Conservation (phyloP, 2,113 vertebrate species). For the Promerops cafer region DNA sequence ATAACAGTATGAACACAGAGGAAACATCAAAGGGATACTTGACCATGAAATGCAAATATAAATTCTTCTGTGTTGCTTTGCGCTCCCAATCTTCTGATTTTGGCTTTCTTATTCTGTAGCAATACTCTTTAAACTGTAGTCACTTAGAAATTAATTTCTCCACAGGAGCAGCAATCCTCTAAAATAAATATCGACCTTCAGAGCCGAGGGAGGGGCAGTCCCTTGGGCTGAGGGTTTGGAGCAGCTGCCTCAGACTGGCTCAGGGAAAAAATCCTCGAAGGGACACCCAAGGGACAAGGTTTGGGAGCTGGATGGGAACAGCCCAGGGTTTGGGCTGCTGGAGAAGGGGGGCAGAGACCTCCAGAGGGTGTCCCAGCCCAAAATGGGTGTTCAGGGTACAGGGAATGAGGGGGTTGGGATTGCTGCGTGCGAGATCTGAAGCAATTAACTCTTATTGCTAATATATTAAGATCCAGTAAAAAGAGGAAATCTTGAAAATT, state of each 20-base stretch:
- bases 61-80: conserved; percentile 12
- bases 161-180: not conserved
- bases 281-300: too few species aligned
- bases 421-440: not conserved
- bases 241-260: accelerated
- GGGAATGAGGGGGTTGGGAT: not conserved
- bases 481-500: not conserved
- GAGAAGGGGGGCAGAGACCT: not conserved
- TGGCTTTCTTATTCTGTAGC: not conserved
- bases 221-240: not conserved
- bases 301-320: accelerated
- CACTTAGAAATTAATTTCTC: not conserved
- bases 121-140: not conserved
- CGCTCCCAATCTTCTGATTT: not conserved
- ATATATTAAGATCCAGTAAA: not conserved
- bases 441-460: not conserved
- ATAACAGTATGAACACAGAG: conserved; percentile 32
- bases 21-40: conserved; percentile 50
- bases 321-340: not conserved
- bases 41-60: conserved; percentile 41
- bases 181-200: not conserved
- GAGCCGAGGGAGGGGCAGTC: not conserved
- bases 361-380: not conserved
- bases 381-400: accelerated
- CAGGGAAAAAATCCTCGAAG: accelerated